Percentiles rank a stretch among this genome's conserved stretches.
Evolutionary conservation across 2,888 invertebrate genomes (phyloP).

Genomic region (Mimas tiliae): DNA sequence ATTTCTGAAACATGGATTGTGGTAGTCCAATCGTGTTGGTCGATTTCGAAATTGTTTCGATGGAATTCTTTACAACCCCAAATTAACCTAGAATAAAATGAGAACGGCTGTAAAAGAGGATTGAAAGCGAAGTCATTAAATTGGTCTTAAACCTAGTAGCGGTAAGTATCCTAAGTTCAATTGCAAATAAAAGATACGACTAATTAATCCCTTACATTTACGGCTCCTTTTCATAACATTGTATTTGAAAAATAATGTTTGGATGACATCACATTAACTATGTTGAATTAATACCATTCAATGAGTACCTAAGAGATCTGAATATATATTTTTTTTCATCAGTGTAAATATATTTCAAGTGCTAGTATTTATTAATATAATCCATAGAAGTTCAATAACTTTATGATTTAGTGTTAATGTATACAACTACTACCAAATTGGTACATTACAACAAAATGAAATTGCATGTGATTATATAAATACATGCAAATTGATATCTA

Average conservation of each 20-base stretch:
- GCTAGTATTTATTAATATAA: too few relatives aligned
- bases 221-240: neutral
- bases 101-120: conserved; percentile 6
- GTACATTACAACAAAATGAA: neutral
- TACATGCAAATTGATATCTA: neutral
- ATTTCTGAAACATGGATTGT: conserved; percentile 57
- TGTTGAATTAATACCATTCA: too few relatives aligned
- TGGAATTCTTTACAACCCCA: neutral
- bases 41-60: neutral
- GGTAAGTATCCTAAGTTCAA: neutral
- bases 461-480: conserved; percentile 3
- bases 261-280: too few relatives aligned
- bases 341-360: too few relatives aligned
- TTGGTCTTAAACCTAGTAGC: conserved; percentile 9
- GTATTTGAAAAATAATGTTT: too few relatives aligned
- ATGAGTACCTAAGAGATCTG: too few relatives aligned
- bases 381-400: too few relatives aligned
- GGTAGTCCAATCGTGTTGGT: conserved; percentile 24
- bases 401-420: neutral
- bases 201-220: neutral
- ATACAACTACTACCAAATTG: neutral
- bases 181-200: neutral
- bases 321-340: too few relatives aligned
- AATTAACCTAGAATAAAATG: conserved; percentile 17
- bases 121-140: conserved; percentile 17